phyloP scores from a whole-genome alignment of 2,888 invertebrate species.

The Cephus nigrinus region DNA sequence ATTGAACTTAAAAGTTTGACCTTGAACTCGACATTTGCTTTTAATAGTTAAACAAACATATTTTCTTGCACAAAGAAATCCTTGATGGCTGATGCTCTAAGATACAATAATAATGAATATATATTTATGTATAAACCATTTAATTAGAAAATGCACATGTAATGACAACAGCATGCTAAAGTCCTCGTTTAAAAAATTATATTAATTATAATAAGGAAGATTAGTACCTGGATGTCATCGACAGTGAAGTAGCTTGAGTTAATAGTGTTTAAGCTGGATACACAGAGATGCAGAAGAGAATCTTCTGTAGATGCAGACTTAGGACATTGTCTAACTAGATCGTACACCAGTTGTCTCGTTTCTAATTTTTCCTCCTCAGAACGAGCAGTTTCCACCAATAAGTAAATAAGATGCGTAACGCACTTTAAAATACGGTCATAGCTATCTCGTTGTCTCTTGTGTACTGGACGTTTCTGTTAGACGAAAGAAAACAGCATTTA shows the following conservation, averaged over 20 bases:
- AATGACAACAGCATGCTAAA: neutral
- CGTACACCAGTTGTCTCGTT: slow-evolving; percentile 67
- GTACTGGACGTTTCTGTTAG: slow-evolving; percentile 74
- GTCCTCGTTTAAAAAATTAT: slow-evolving; percentile 3
- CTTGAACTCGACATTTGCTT: neutral
- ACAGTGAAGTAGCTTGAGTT: slow-evolving; percentile 79
- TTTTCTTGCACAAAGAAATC: neutral
- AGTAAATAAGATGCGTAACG: slow-evolving; percentile 80
- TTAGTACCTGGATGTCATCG: slow-evolving; percentile 73
- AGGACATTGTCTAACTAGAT: slow-evolving; percentile 74
- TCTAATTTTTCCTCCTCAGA: slow-evolving; percentile 67
- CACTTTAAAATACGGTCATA: slow-evolving; percentile 86
- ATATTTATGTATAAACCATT: neutral
- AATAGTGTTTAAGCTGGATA: slow-evolving; percentile 81
- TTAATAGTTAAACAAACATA: neutral
- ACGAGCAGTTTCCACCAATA: slow-evolving; percentile 74
- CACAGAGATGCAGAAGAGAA: slow-evolving; percentile 86
- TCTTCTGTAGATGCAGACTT: slow-evolving; percentile 79
- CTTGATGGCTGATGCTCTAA: neutral
- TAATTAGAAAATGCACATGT: slow-evolving; percentile 15
- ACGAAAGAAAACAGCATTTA: slow-evolving; percentile 31
- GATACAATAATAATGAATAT: neutral
- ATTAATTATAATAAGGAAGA: slow-evolving; percentile 11
- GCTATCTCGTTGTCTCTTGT: slow-evolving; percentile 82
- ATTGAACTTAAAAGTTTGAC: neutral